Evolutionary conservation across 2,797 vertebrate genomes (phyloP).

Genomic region (Eulemur mongoz): DNA sequence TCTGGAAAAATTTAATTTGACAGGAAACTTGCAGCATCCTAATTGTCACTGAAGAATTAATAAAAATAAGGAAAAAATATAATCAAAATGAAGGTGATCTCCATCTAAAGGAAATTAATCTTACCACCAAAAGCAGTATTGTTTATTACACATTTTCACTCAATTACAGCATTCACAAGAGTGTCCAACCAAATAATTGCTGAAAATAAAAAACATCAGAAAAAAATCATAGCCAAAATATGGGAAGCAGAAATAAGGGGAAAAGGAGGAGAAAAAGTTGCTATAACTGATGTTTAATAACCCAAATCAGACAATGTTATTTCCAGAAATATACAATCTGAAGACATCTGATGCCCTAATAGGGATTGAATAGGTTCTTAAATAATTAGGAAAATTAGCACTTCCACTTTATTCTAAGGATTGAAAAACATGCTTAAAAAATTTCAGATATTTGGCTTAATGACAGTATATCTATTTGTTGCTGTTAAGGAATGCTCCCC

Average conservation of each 20-base stretch:
- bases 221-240: slow-evolving; percentile 45
- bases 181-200: neutral
- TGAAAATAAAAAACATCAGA: neutral
- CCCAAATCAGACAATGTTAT: neutral
- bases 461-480: slow-evolving; percentile 49
- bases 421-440: slow-evolving; percentile 55
- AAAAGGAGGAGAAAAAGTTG: neutral
- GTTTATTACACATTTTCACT: slow-evolving; percentile 26
- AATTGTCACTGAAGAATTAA: slow-evolving; percentile 53
- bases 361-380: slow-evolving; percentile 21
- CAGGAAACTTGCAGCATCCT: neutral
- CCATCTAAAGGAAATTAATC: slow-evolving; percentile 47
- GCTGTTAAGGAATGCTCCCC: neutral
- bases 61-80: slow-evolving; percentile 6
- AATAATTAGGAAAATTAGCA: slow-evolving; percentile 55
- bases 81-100: neutral
- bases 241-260: neutral
- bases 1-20: slow-evolving; percentile 23
- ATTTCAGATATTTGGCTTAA: slow-evolving; percentile 62
- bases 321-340: slow-evolving; percentile 26
- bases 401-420: slow-evolving; percentile 45
- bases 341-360: slow-evolving; percentile 22
- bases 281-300: slow-evolving; percentile 12
- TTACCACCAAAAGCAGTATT: slow-evolving; percentile 48
- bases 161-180: slow-evolving; percentile 46